Base-by-base conservation (phyloP, 2,888 invertebrate species). In the Trisateles emortualis region DNA sequence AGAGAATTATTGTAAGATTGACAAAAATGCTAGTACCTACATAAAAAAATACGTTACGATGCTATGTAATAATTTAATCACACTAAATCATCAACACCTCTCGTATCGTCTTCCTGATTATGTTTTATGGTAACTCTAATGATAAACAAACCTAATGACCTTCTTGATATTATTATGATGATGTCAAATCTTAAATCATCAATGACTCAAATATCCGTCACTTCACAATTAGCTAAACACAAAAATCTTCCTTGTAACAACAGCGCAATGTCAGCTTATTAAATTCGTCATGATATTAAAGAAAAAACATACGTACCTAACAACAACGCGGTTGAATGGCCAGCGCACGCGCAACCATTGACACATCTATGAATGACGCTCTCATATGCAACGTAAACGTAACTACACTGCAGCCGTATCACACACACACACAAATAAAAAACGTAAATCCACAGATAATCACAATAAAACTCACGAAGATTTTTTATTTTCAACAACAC, bases 261-360 rank as follows among this genome's bases (percentile, higher is more conserved):
- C 55, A 32, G 19, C 29, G 41, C n/a, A 60, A 48, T 41, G 57
- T 68, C 81, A 81, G 78, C 81, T 84, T 81, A n/a, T n/a, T n/a
- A n/a, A n/a, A 79, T 76, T 70, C 61, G 64, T 69, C 52, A 65
- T 46, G 41, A 54, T 14, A 8, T 33, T 33, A 60, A 59, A 65
- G 74, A 74, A 74, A 74, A 69, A 62, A 76, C 84, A n/a, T 70
- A 71, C 70, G 30, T 77, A 90, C 89, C 90, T 85, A 90, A 81
- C 81, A 90, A 81, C 81, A 78, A 73, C 76, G 74, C 76, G 78
- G 75, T 79, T 84, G 81, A 85, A 86, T 86, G 87, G 66, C 69
- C 74, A 74, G 86, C 87, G 86, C 84, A 70, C 71, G 78, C 87
- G 84, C 80, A 73, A 80, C 88, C 91, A 90, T 90, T 91, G 88